Percentiles rank a stretch among this genome's conserved stretches.
Evolutionary conservation across 30 jellyfish, hydroid and myxozoan genomes (phyloP).

Genomic region (Hydractinia echinata): DNA sequence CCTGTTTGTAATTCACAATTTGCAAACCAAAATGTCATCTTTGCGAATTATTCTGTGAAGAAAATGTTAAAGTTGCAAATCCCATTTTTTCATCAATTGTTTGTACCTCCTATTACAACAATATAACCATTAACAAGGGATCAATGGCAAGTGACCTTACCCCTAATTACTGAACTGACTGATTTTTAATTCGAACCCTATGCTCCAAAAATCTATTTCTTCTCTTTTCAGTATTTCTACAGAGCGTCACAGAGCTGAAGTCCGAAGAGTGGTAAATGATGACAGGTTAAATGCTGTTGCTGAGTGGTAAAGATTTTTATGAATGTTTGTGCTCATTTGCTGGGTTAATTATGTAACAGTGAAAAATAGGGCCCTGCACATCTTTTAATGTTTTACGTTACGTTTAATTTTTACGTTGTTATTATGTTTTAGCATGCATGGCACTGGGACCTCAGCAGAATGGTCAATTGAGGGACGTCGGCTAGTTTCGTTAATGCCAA

Average conservation of each 20-base stretch:
- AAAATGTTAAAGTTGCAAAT: not conserved
- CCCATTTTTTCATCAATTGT: too few relatives aligned
- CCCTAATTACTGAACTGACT: too few relatives aligned
- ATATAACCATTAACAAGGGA: too few relatives aligned
- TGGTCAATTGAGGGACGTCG: conserved; percentile 91
- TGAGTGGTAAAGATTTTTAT: conserved; percentile 51
- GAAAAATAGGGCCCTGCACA: too few relatives aligned
- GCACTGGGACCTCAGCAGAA: conserved; percentile 71
- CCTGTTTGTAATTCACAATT: too few relatives aligned
- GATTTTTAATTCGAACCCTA: too few relatives aligned
- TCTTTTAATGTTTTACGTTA: too few relatives aligned
- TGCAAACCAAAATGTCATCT: too few relatives aligned
- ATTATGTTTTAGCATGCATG: conserved; percentile 60
- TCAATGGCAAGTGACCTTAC: too few relatives aligned
- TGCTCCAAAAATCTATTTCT: not conserved
- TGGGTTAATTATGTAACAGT: not conserved
- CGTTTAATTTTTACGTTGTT: too few relatives aligned
- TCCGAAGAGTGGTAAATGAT: conserved; percentile 94
- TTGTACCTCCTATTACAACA: too few relatives aligned
- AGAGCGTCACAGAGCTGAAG: conserved; percentile 98
- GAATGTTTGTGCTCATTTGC: not conserved
- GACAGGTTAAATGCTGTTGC: conserved; percentile 82
- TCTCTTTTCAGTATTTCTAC: conserved; percentile 68
- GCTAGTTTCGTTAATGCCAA: conserved; percentile 81
- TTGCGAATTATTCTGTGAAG: not conserved